Percentiles rank a stretch among this genome's conserved stretches.
Evolutionary conservation across 1,140 invertebrate species (phyloP).

Genomic region (Asobara japonica): DNA sequence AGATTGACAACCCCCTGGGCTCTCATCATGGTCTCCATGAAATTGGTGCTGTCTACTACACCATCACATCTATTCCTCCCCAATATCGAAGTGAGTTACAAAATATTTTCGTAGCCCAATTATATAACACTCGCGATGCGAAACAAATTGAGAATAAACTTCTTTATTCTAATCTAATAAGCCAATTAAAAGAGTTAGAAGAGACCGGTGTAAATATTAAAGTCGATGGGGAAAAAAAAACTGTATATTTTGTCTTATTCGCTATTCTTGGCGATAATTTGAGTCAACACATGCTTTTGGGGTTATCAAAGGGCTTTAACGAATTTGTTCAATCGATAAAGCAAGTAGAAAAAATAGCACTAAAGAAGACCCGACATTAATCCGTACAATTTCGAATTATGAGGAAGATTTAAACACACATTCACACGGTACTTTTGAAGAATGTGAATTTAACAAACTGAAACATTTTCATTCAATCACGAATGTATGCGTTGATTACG

Average conservation of each 20-base stretch:
- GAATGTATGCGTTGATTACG: conserved; percentile 35
- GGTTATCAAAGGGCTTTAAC: conserved; percentile 28
- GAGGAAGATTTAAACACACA: conserved; percentile 20
- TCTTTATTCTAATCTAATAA: conserved; percentile 22
- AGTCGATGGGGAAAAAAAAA: neutral
- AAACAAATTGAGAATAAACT: conserved; percentile 26
- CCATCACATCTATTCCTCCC: conserved; percentile 44
- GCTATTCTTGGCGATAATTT: conserved; percentile 37
- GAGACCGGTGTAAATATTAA: conserved; percentile 23
- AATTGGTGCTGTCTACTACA: conserved; percentile 45
- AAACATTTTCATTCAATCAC: conserved; percentile 34
- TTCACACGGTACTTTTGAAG: conserved; percentile 27
- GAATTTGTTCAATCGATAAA: conserved; percentile 27
- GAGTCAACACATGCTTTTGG: conserved; percentile 28
- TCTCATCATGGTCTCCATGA: conserved; percentile 48
- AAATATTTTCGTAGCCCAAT: conserved; percentile 47
- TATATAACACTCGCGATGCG: conserved; percentile 40
- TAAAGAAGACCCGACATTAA: conserved; percentile 29
- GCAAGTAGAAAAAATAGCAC: conserved; percentile 10
- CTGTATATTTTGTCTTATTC: conserved; percentile 31
- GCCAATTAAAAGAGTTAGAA: conserved; percentile 31
- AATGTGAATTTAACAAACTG: conserved; percentile 33
- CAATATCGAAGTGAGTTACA: conserved; percentile 41
- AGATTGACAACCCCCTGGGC: conserved; percentile 50
- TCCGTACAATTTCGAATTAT: conserved; percentile 33